A percentile compares a stretch with the other conserved stretches of the same genome.
phyloP scores from a whole-genome alignment of 2,113 vertebrate genomes.

The Isichthys henryi region DNA sequence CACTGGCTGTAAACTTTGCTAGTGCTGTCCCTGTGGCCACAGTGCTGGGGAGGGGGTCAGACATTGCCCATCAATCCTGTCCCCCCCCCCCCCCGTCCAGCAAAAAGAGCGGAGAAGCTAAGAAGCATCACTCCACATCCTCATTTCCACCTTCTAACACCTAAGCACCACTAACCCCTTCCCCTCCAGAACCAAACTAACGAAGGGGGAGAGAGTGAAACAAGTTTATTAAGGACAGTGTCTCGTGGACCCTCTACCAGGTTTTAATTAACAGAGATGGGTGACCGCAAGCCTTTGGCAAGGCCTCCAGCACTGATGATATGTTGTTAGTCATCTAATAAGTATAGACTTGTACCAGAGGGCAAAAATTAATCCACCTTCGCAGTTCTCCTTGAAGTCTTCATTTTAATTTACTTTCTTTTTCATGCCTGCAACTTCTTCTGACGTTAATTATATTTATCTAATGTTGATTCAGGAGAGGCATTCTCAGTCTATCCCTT shows the following conservation, averaged over 20 bases:
- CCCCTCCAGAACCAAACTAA: not conserved
- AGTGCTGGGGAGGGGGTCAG: not conserved
- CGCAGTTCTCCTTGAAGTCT: constrained; percentile 2
- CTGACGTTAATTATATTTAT: not conserved
- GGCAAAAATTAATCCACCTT: not conserved
- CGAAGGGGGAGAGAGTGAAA: not conserved
- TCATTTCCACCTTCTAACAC: not conserved
- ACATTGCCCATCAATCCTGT: not conserved
- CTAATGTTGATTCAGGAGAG: not conserved
- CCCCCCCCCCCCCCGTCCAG: not conserved
- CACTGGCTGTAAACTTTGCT: constrained; percentile 23
- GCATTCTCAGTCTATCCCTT: not conserved
- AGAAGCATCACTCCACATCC: not conserved
- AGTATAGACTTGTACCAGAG: constrained; percentile 43
- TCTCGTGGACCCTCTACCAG: constrained; percentile 29
- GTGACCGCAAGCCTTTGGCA: constrained; percentile 11
- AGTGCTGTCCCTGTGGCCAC: not conserved
- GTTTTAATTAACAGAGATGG: constrained; percentile 46
- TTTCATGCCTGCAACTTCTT: not conserved
- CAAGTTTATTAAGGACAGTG: constrained; percentile 39
- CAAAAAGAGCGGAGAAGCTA: not conserved
- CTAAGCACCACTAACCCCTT: not conserved
- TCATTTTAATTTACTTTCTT: constrained; percentile 1
- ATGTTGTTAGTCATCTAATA: constrained; percentile 50
- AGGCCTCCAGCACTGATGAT: constrained; percentile 38